Evolutionary conservation across 2,113 vertebrate genomes (phyloP), one percentile per base, ranked within the genome.

Genomic region (Thryonomys swinderianus): DNA sequence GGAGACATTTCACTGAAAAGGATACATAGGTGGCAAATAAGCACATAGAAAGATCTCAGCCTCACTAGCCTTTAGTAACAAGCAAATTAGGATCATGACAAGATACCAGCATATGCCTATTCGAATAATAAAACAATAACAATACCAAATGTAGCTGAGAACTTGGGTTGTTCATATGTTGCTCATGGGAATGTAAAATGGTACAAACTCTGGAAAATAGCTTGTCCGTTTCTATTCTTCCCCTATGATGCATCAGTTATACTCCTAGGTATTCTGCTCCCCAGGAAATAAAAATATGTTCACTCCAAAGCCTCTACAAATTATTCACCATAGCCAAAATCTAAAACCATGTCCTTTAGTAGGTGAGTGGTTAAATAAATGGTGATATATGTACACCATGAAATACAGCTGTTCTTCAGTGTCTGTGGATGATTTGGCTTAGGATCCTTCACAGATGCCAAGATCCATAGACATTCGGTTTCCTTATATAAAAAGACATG

Each of bases 11-110:
- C 34, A 20, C 40, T 5, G 6, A 66, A 92, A 45, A 80, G 11
- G 37, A 40, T 53, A 40, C 16, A 83, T 66, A 30, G 45, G 59
- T 55, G 34, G 45, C 83, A 51, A 45, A 55, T 34, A 59, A 78
- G 45, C 32, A 12, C 83, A 20, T 53, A 61, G 85, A 73, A 73
- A 86, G 51, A 69, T 25, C 66, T 96, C 67, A 69, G 14, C 89
- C 90, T 86, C 73, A 66, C 67, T 71, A 71, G 78, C 71, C 78
- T 90, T 48, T 42, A 57, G 81, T 79, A 55, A 95, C 40, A 93
- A 95, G 76, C 85, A 95, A 92, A 95, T 86, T 40, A 66, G 91
- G 87, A 55, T 45, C 14, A 3, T 81, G 42, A 57, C 40, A 85
- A 81, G 86, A 23, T 42, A 78, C 55, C 45, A 73, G 67, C 45